Conservation (phyloP, 1,140 invertebrate genomes). For the Atopsyche davidsoni region DNA sequence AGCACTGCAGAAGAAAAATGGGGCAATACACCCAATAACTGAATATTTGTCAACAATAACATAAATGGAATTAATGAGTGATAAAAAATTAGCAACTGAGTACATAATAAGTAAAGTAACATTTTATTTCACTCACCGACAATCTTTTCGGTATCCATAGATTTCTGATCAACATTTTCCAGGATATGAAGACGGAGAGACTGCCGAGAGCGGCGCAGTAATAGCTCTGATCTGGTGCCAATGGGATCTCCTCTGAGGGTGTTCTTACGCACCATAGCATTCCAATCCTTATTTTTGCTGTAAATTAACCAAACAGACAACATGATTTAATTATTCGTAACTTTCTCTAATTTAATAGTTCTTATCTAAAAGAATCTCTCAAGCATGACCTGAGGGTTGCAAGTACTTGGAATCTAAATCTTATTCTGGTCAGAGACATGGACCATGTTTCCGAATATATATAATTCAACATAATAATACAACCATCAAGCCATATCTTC, state of each 20-base stretch:
- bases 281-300: conserved; percentile 76
- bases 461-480: too few species aligned
- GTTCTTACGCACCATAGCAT: conserved; percentile 67
- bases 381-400: too few species aligned
- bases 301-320: conserved; percentile 24
- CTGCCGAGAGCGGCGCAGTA: conserved; percentile 56
- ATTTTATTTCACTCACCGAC: conserved; percentile 45
- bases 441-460: too few species aligned
- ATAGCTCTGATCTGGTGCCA: conserved; percentile 62
- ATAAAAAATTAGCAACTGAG: not conserved
- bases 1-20: too few species aligned
- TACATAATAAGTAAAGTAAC: conserved; percentile 5
- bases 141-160: conserved; percentile 62
- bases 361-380: too few species aligned
- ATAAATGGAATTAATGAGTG: not conserved
- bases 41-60: too few species aligned
- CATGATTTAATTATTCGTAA: too few species aligned
- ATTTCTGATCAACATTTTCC: conserved; percentile 53
- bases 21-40: too few species aligned
- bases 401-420: too few species aligned
- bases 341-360: too few species aligned
- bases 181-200: conserved; percentile 61
- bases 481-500: too few species aligned
- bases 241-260: conserved; percentile 67
- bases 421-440: too few species aligned